Evolutionary conservation across 1,140 invertebrate species (phyloP).

Genomic region (Brachionus plicatilis): DNA sequence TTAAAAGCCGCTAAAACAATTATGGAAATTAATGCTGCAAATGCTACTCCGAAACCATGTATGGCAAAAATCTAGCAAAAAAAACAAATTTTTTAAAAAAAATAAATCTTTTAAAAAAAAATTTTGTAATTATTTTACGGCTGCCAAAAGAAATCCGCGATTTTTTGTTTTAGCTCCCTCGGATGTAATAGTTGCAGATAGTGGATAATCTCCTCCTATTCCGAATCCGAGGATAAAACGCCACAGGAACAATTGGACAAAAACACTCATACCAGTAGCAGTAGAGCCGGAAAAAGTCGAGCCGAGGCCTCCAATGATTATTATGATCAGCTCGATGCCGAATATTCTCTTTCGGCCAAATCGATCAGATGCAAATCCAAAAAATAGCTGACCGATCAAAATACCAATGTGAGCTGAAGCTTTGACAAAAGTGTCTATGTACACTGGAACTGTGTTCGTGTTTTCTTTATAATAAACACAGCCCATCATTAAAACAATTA

Average conservation of each 20-base stretch:
- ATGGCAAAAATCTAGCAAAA: slow-evolving; percentile 16
- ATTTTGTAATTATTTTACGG: not conserved
- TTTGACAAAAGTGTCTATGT: slow-evolving; percentile 28
- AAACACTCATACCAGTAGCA: not conserved
- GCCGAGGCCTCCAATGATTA: not conserved
- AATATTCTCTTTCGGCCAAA: slow-evolving; percentile 22
- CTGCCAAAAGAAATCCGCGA: slow-evolving; percentile 14
- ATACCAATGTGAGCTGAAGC: slow-evolving; percentile 20
- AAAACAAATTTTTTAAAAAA: not conserved
- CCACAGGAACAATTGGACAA: not conserved
- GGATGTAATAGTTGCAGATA: slow-evolving; percentile 21
- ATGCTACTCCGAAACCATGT: slow-evolving; percentile 1
- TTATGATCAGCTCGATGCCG: slow-evolving; percentile 13
- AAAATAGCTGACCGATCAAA: slow-evolving; percentile 13
- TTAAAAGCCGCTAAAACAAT: slow-evolving; percentile 22
- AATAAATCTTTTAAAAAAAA: not conserved
- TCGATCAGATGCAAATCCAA: slow-evolving; percentile 4
- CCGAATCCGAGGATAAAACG: slow-evolving; percentile 26
- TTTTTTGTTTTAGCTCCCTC: not conserved
- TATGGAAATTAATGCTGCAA: not conserved
- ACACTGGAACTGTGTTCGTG: not conserved
- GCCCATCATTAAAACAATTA: slow-evolving; percentile 35
- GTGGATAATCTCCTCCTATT: slow-evolving; percentile 41
- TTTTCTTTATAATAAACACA: slow-evolving; percentile 33
- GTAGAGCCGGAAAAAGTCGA: slow-evolving; percentile 5